These are phyloP conservation scores for Carpatolechia fugitivella DNA, from an alignment of 2,888 invertebrate genomes.

Conservation along the genomic window DNA sequence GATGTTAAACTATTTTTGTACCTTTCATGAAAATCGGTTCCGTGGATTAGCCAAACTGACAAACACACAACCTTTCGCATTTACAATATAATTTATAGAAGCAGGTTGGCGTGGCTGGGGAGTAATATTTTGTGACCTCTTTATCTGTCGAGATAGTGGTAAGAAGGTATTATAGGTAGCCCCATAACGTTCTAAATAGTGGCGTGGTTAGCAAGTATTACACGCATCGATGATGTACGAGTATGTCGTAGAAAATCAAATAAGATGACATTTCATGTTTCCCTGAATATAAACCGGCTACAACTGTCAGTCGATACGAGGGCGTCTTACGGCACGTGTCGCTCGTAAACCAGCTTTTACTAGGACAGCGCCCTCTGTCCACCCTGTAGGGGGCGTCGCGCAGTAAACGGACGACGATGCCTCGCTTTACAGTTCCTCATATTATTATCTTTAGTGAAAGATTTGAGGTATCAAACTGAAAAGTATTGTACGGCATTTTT, in stretches of 20 bases:
- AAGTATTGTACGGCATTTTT: not conserved
- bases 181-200: too few species aligned
- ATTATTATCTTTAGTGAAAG: conserved; percentile 1
- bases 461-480: not conserved
- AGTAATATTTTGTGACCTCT: too few species aligned
- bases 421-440: conserved; percentile 15
- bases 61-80: too few species aligned
- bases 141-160: too few species aligned
- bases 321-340: conserved; percentile 63
- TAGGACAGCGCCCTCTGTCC: conserved; percentile 51
- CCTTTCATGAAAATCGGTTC: too few species aligned
- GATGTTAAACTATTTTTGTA: too few species aligned
- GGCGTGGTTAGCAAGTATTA: too few species aligned
- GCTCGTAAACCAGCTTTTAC: conserved; percentile 71
- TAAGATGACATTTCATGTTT: not conserved
- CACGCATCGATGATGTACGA: too few species aligned
- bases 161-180: too few species aligned
- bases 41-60: too few species aligned
- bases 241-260: not conserved
- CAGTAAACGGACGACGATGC: conserved; percentile 41
- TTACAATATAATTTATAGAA: too few species aligned
- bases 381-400: conserved; percentile 39
- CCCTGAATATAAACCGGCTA: not conserved
- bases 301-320: conserved; percentile 33
- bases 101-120: too few species aligned